Evolutionary conservation across 2,797 vertebrate genomes (phyloP).

Genomic region (Gallinago solitaria): DNA sequence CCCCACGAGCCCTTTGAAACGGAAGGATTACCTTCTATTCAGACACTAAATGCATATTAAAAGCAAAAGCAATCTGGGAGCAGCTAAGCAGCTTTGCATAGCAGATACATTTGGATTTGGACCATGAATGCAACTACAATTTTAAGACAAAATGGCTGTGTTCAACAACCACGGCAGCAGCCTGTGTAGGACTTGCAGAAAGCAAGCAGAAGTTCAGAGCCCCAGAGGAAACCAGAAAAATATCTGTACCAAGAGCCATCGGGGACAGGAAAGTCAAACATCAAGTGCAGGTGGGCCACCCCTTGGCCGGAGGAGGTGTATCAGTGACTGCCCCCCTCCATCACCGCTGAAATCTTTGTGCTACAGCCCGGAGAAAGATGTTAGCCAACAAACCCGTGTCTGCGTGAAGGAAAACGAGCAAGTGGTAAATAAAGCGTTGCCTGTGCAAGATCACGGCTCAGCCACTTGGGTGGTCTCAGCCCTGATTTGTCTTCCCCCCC

Average conservation of each 20-base stretch:
- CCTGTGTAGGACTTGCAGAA: background rate
- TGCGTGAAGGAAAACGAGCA: background rate
- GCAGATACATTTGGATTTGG: conserved; percentile 11
- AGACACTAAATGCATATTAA: conserved; percentile 26
- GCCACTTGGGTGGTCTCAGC: background rate
- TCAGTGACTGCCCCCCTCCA: background rate
- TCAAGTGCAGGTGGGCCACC: conserved; percentile 2
- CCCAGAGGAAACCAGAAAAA: background rate
- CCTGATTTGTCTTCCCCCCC: background rate
- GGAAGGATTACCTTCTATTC: background rate
- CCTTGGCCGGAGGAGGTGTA: background rate
- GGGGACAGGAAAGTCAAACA: background rate
- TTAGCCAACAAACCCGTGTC: background rate
- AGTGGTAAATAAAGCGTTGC: background rate
- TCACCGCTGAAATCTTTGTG: background rate
- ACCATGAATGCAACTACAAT: background rate
- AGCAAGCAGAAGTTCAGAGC: background rate
- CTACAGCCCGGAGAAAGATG: background rate
- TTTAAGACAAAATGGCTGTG: conserved; percentile 14
- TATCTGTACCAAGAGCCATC: background rate
- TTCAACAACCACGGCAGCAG: background rate
- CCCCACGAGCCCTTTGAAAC: background rate
- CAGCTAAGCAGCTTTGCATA: conserved; percentile 39
- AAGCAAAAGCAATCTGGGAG: background rate
- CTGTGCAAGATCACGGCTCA: background rate